Conservation (phyloP, 1,140 invertebrate species). For the Drosophila melanogaster region Release_6_plus_ISO1_MT NC_004354.4:869501-870000, state of each 20-base stretch:
- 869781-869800: constrained; percentile 27
- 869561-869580: too few species aligned
- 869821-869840: constrained; percentile 83
- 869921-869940: not conserved
- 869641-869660: constrained; percentile 24
- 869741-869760: not conserved
- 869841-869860: constrained; percentile 81
- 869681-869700: constrained; percentile 37
- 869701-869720: constrained; percentile 48
- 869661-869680: constrained; percentile 28
- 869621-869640: constrained; percentile 10
- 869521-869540: not conserved
- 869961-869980: constrained; percentile 22
- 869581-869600: not conserved
- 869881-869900: constrained; percentile 26
- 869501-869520: not conserved
- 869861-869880: constrained; percentile 77
- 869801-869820: constrained; percentile 57
- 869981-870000: constrained; percentile 54
- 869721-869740: constrained; percentile 8
- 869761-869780: not conserved
- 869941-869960: constrained; percentile 7
- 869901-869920: constrained; percentile 16
- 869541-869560: too few species aligned
- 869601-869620: not conserved